A percentile compares a stretch with the other conserved stretches of the same genome.
Evolutionary conservation across 1,140 invertebrate species (phyloP).

Genomic region (Caligus rogercresseyi): DNA sequence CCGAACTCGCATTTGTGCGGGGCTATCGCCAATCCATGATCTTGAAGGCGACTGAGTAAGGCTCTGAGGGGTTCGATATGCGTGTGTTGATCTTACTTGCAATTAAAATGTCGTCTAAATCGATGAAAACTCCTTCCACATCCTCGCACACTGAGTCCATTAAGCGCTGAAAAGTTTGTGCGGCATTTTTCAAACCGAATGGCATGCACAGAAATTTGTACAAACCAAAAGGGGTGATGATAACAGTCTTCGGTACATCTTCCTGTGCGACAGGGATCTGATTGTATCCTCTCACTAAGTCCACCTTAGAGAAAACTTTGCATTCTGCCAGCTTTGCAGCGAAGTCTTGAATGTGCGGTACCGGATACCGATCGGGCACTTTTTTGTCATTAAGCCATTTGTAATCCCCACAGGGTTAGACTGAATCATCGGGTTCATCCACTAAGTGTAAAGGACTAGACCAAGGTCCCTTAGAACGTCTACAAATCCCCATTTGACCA

Average conservation of each 20-base stretch:
- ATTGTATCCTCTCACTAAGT: conserved; percentile 22
- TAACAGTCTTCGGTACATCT: conserved; percentile 25
- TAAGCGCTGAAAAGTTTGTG: conserved; percentile 32
- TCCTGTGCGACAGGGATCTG: conserved; percentile 22
- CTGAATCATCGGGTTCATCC: too few relatives aligned
- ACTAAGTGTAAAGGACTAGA: too few relatives aligned
- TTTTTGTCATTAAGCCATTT: too few relatives aligned
- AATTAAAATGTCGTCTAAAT: conserved; percentile 37
- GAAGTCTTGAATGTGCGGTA: too few relatives aligned
- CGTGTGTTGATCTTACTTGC: conserved; percentile 24
- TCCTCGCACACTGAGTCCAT: conserved; percentile 30
- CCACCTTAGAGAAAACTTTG: conserved; percentile 20
- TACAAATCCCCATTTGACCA: too few relatives aligned
- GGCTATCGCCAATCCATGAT: conserved; percentile 26
- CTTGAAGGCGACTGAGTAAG: conserved; percentile 24
- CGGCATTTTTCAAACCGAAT: conserved; percentile 32
- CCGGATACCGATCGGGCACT: too few relatives aligned
- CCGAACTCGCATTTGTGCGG: conserved; percentile 20
- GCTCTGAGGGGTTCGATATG: conserved; percentile 24
- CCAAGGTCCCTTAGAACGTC: too few relatives aligned
- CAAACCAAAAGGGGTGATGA: conserved; percentile 26
- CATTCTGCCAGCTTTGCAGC: too few relatives aligned
- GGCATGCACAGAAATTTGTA: conserved; percentile 28
- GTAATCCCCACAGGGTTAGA: too few relatives aligned
- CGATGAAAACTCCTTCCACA: conserved; percentile 24